Evolutionary conservation across 1,140 invertebrate species (phyloP), one percentile per base, ranked within the genome.

Genomic region (Pectinophora gossypiella): DNA sequence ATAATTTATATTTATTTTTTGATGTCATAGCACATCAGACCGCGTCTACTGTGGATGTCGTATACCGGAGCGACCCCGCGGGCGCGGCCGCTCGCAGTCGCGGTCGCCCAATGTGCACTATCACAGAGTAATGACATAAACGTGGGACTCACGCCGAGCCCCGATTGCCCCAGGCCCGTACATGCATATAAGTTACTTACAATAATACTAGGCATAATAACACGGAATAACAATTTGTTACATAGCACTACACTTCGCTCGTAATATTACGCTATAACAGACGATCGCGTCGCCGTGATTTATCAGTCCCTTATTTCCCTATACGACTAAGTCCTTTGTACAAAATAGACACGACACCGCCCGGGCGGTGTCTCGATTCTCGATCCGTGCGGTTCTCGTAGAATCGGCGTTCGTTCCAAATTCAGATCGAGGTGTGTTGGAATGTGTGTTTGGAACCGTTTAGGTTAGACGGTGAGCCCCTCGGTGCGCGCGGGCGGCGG

Each of bases 81-180:
- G n/a, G n/a, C n/a, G n/a, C n/a, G n/a, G n/a, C n/a, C n/a, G n/a
- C n/a, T n/a, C n/a, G 27, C 27, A n/a, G 64, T 69, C 68, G 63
- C 76, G 68, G 68, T 63, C 70, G 61, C 61, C 59, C 44, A 67
- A 73, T 75, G 77, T 78, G 81, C 81, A 72, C 70, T 87, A 87
- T 87, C 84, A 87, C 84, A 87, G 82, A 85, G 79, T 85, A 84
- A 83, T 78, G 81, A 85, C 79, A 77, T 85, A 76, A 78, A 77
- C 72, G 65, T 65, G 74, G 79, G 75, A 67, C 77, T 68, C 74
- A 48, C 53, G 21, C 57, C 57, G 70, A 72, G 74, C 59, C 71
- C 74, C 78, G 54, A 84, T 83, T 86, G 79, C 79, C 81, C 79
- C 83, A 69, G 76, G 83, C 83, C 83, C 83, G 78, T 80, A 80